Percentiles rank a stretch among this genome's conserved stretches.
Evolutionary conservation across 1,140 invertebrate genomes (phyloP).

Genomic region (Meloidogyne chitwoodi): DNA sequence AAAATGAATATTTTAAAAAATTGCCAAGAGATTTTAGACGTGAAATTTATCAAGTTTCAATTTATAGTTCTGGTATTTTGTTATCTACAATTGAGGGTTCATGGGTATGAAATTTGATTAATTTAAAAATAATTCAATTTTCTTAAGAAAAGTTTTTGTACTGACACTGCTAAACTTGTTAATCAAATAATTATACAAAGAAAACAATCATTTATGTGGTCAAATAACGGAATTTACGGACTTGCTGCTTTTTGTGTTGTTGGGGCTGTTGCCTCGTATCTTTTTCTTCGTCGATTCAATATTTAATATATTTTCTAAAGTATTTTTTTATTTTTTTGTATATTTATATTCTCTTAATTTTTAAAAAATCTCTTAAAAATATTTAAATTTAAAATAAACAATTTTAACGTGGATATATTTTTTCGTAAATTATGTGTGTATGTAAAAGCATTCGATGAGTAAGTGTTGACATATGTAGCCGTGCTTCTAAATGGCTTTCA

Average conservation of each 20-base stretch:
- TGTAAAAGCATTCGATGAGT: constrained; percentile 49
- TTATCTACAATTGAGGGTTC: not conserved
- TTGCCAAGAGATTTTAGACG: constrained; percentile 2
- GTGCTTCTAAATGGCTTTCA: constrained; percentile 49
- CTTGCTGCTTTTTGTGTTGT: not conserved
- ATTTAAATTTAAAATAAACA: not conserved
- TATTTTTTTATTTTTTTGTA: not conserved
- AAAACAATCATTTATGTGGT: not conserved
- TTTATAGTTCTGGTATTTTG: constrained; percentile 10
- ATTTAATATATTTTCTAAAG: not conserved
- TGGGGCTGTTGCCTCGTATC: not conserved
- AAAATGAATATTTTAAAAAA: not conserved
- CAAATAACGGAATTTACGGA: not conserved
- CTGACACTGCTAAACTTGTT: not conserved
- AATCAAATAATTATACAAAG: not conserved
- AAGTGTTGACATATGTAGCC: constrained; percentile 51
- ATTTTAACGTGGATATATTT: constrained; percentile 51
- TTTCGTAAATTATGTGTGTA: constrained; percentile 55
- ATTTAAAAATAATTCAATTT: not conserved
- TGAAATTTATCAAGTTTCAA: constrained; percentile 14
- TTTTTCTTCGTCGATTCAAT: not conserved
- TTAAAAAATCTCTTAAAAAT: not conserved
- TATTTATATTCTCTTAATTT: not conserved
- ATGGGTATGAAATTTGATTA: not conserved
- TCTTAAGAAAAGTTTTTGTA: not conserved